Evolutionary conservation across 2,888 invertebrate species (phyloP).

Genomic region (Mythimna pallens): DNA sequence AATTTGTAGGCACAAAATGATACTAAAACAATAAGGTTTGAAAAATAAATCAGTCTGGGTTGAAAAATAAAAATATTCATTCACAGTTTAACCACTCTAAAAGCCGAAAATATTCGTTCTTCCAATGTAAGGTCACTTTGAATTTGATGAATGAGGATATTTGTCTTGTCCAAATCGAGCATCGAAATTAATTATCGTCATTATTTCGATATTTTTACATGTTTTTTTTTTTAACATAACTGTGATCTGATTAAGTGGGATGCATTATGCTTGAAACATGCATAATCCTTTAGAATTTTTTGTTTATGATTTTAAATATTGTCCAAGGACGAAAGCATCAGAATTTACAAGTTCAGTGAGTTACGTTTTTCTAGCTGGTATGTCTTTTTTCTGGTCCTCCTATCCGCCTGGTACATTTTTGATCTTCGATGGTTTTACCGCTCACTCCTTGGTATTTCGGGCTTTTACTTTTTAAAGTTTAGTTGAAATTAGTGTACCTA

Average conservation of each 20-base stretch:
- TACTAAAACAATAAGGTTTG: background rate
- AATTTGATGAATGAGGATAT: background rate
- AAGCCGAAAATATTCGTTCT: background rate
- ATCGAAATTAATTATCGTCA: slow-evolving; percentile 18
- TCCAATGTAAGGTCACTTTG: background rate
- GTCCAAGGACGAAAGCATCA: background rate
- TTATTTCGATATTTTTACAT: slow-evolving; percentile 22
- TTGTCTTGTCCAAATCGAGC: slow-evolving; percentile 6
- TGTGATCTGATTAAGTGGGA: background rate
- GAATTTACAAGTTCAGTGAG: background rate
- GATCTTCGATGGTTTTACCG: background rate
- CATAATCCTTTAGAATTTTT: background rate
- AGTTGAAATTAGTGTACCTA: background rate
- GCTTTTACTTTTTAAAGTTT: no score
- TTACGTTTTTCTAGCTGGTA: background rate
- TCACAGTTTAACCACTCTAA: background rate
- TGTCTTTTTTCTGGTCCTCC: background rate
- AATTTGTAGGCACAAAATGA: slow-evolving; percentile 31
- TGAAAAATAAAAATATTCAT: background rate
- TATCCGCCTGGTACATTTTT: background rate
- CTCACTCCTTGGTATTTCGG: background rate
- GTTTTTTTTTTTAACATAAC: background rate
- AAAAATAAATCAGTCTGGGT: background rate
- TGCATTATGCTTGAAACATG: slow-evolving; percentile 4
- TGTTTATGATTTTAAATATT: background rate